A percentile compares a stretch with the other conserved stretches of the same genome.
phyloP scores from a whole-genome alignment of 1,140 invertebrate genomes.

The Apis florea region DNA sequence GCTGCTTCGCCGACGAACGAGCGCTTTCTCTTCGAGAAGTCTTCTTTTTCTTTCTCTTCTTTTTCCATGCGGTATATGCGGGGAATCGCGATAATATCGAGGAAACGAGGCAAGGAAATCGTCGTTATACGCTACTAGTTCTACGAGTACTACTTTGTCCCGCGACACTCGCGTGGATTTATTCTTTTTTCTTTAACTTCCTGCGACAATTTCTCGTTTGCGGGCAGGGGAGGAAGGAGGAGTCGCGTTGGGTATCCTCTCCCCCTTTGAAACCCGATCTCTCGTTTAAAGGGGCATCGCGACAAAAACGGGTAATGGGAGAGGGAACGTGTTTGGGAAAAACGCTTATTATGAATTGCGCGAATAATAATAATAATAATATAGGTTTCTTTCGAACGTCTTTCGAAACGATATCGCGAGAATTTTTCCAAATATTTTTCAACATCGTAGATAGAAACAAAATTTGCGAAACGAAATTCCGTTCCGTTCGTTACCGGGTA shows the following conservation, averaged over 20 bases:
- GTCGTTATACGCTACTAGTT: constrained; percentile 12
- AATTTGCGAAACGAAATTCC: not conserved
- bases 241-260: not conserved
- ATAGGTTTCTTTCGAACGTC: not conserved
- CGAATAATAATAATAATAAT: not conserved
- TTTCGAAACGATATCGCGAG: not conserved
- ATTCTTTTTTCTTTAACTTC: not conserved
- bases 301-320: not conserved
- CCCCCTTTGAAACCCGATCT: not conserved
- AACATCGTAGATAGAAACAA: not conserved
- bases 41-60: too few species aligned
- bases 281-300: too few species aligned
- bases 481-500: not conserved
- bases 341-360: not conserved
- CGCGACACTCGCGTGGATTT: not conserved
- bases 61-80: not conserved
- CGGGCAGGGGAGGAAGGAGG: not conserved
- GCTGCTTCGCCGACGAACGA: not conserved
- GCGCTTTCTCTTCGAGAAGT: constrained; percentile 25
- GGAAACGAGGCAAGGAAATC: not conserved
- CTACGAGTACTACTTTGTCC: not conserved
- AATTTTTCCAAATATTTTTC: not conserved
- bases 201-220: not conserved
- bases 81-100: constrained; percentile 40
- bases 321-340: too few species aligned